phyloP scores from a whole-genome alignment of 2,113 vertebrate genomes.

The Megaceryle maxima region DNA sequence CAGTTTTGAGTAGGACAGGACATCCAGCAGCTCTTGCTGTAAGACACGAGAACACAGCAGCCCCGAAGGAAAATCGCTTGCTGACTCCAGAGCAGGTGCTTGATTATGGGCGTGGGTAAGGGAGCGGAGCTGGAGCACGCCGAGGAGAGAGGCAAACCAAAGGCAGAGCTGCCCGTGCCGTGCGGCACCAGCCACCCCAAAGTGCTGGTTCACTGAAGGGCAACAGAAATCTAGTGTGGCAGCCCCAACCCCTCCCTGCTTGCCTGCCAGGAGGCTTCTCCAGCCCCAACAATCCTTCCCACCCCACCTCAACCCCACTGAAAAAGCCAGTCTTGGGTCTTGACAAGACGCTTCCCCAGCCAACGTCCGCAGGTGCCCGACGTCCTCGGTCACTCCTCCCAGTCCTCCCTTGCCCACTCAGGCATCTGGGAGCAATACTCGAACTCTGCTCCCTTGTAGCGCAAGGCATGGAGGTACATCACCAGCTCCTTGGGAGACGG shows the following conservation, averaged over 20 bases:
- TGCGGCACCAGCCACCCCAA: background rate
- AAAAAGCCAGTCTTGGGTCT: background rate
- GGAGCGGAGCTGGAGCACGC: rapidly evolving
- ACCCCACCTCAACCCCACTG: background rate
- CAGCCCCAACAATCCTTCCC: background rate
- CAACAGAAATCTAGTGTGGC: rapidly evolving
- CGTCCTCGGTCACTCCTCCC: conserved; percentile 71
- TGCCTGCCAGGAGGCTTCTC: rapidly evolving
- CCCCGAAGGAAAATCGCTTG: background rate
- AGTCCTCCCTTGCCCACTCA: conserved; percentile 91
- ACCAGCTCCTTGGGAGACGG: conserved; percentile 89
- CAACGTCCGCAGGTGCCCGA: rapidly evolving
- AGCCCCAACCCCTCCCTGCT: background rate
- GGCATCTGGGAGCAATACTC: conserved; percentile 89
- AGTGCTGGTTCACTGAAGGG: background rate
- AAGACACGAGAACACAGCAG: background rate
- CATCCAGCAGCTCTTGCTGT: background rate
- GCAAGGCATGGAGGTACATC: conserved; percentile 93
- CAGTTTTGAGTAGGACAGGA: background rate
- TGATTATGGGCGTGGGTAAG: background rate
- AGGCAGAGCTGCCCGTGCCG: rapidly evolving
- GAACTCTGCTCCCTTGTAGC: conserved; percentile 92
- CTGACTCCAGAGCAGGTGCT: background rate
- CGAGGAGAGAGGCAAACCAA: background rate
- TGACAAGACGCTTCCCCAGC: rapidly evolving